Percentiles rank a stretch among this genome's conserved stretches.
Evolutionary conservation across 2,888 invertebrate genomes (phyloP).

Genomic region (Luperina testacea): DNA sequence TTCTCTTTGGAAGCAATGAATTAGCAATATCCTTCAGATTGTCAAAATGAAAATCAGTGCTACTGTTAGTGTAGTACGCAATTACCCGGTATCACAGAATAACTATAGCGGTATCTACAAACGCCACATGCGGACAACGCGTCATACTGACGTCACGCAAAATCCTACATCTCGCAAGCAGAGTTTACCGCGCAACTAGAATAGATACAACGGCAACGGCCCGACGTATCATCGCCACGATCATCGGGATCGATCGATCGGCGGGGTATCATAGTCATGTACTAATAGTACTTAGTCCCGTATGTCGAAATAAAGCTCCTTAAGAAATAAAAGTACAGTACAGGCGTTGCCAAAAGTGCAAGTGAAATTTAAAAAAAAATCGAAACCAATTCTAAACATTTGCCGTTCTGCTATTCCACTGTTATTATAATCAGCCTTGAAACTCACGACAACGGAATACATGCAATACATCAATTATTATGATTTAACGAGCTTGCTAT

Average conservation of each 20-base stretch:
- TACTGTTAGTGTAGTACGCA: not conserved
- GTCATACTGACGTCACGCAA: too few relatives aligned
- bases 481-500: slow-evolving; percentile 40
- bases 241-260: too few relatives aligned
- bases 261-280: too few relatives aligned
- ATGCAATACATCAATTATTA: slow-evolving; percentile 25
- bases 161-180: too few relatives aligned
- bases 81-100: not conserved
- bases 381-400: not conserved
- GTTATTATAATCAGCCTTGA: slow-evolving; percentile 13
- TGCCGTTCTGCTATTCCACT: not conserved
- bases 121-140: too few relatives aligned
- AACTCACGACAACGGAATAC: not conserved
- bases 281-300: too few relatives aligned
- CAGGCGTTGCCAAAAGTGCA: slow-evolving; percentile 1
- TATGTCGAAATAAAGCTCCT: not conserved
- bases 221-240: too few relatives aligned
- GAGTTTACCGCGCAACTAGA: too few relatives aligned
- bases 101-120: too few relatives aligned
- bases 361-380: not conserved
- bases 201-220: too few relatives aligned
- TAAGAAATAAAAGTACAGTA: not conserved
- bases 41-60: not conserved
- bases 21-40: not conserved
- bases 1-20: not conserved